phyloP scores from a whole-genome alignment of 2,888 invertebrate species.

The Drosophila yooni region DNA sequence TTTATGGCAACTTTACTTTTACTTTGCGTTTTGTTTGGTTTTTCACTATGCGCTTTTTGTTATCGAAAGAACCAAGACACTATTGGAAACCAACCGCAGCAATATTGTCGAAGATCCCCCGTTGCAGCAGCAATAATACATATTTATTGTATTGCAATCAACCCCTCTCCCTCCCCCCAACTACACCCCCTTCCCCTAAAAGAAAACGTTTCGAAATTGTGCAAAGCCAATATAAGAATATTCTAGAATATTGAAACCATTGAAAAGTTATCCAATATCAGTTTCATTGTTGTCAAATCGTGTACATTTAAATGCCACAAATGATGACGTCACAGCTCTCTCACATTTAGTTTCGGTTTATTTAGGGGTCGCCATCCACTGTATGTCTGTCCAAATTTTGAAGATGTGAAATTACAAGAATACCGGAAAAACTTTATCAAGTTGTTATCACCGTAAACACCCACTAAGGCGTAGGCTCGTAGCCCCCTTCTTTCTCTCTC shows the following conservation, averaged over 20 bases:
- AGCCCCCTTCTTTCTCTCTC: conserved; percentile 14
- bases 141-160: conserved; percentile 10
- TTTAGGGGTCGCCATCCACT: conserved; percentile 9
- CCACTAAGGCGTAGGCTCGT: conserved; percentile 24
- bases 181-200: neutral
- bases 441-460: conserved; percentile 36
- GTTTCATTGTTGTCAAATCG: conserved; percentile 1
- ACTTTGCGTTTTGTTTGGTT: conserved; percentile 4
- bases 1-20: conserved; percentile 42
- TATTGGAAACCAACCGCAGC: conserved; percentile 1
- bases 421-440: conserved; percentile 22
- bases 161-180: neutral
- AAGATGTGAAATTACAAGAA: conserved; percentile 20
- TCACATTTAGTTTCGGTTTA: neutral
- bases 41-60: neutral
- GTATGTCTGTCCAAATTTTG: neutral
- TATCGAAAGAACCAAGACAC: conserved; percentile 13
- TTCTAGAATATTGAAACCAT: neutral
- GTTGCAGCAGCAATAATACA: conserved; percentile 1
- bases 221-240: neutral
- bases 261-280: neutral
- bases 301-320: conserved; percentile 15
- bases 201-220: neutral
- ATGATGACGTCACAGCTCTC: conserved; percentile 18
- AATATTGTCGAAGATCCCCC: conserved; percentile 38